phyloP scores from a whole-genome alignment of 1,140 invertebrate species.

The Solenopsis invicta region DNA sequence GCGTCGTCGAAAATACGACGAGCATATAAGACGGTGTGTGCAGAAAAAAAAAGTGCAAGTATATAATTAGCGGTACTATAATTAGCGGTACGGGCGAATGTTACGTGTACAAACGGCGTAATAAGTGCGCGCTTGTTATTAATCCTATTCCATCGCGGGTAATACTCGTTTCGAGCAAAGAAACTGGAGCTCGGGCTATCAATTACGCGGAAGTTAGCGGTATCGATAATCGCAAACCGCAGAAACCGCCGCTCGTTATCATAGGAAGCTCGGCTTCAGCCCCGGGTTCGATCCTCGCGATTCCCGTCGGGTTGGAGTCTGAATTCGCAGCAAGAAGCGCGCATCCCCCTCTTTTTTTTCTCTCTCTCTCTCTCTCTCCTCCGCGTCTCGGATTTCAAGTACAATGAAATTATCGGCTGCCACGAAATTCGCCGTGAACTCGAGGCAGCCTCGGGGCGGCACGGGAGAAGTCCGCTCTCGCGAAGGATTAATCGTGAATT shows the following conservation, averaged over 20 bases:
- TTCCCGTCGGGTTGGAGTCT: slow-evolving; percentile 25
- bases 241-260: slow-evolving; percentile 58
- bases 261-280: slow-evolving; percentile 19
- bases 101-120: background rate
- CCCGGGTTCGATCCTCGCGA: slow-evolving; percentile 31
- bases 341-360: slow-evolving; percentile 23
- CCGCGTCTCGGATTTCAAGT: slow-evolving; percentile 52
- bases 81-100: no score
- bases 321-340: slow-evolving; percentile 39
- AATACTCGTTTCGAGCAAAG: slow-evolving; percentile 38
- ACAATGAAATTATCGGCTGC: slow-evolving; percentile 66
- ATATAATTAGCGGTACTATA: no score
- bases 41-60: background rate
- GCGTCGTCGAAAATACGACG: background rate
- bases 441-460: slow-evolving; percentile 37
- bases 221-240: slow-evolving; percentile 55
- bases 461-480: slow-evolving; percentile 50
- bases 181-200: slow-evolving; percentile 53
- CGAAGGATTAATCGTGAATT: slow-evolving; percentile 77
- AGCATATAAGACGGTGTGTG: background rate
- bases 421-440: slow-evolving; percentile 67
- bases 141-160: slow-evolving; percentile 34
- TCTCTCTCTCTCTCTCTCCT: background rate
- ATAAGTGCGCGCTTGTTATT: slow-evolving; percentile 30
- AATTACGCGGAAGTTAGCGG: slow-evolving; percentile 54